Percentiles rank a stretch among this genome's conserved stretches.
Conservation (phyloP, 2,888 invertebrate species). For the Desoria tigrina region DNA sequence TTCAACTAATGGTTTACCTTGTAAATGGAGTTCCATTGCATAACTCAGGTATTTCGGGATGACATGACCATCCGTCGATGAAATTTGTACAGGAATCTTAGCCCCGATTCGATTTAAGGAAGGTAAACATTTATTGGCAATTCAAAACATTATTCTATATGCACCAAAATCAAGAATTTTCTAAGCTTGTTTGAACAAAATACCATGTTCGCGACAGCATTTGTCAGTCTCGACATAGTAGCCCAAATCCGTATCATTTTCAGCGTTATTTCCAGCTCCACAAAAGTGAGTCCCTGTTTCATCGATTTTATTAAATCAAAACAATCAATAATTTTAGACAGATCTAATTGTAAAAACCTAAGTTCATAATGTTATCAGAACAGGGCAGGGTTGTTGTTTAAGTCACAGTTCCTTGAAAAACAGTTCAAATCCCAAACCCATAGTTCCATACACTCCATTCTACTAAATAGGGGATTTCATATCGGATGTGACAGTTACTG, state of each 20-base stretch:
- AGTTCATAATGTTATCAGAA: too few species aligned
- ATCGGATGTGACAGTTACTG: too few species aligned
- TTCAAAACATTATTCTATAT: conserved; percentile 1
- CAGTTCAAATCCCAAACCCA: not conserved
- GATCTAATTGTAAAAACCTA: too few species aligned
- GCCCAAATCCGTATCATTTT: conserved; percentile 67
- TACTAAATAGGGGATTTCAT: too few species aligned
- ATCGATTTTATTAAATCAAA: conserved; percentile 47
- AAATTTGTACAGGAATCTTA: conserved; percentile 41
- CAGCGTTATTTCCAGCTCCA: conserved; percentile 69
- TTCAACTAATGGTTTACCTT: too few species aligned
- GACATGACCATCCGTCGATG: conserved; percentile 43
- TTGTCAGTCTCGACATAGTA: conserved; percentile 66
- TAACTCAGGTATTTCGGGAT: conserved; percentile 60
- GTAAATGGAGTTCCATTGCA: conserved; percentile 71
- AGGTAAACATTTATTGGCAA: not conserved
- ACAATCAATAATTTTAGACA: too few species aligned
- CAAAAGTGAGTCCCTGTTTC: conserved; percentile 76
- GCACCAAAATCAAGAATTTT: too few species aligned
- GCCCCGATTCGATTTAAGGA: not conserved
- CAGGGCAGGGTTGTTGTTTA: too few species aligned
- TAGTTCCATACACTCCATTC: not conserved
- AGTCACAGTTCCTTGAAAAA: too few species aligned
- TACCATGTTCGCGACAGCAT: conserved; percentile 60
- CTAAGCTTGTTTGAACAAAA: too few species aligned